phyloP scores from a whole-genome alignment of 2,113 vertebrate genomes.

The Myodes glareolus region DNA sequence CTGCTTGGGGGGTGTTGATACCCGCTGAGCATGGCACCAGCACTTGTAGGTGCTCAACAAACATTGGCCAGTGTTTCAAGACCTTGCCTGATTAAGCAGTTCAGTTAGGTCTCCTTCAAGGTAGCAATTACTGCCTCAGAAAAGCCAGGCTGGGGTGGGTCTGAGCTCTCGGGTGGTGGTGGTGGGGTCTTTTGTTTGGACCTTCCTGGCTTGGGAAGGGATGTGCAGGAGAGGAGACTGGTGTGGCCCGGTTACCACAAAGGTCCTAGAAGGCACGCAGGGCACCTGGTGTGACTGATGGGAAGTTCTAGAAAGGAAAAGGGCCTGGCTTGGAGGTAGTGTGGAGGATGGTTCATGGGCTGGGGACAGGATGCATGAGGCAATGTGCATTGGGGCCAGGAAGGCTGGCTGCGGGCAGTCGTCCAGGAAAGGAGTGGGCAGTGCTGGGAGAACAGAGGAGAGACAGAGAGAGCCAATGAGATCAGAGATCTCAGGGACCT shows the following conservation, averaged over 20 bases:
- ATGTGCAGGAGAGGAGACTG: background rate
- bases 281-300: background rate
- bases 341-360: background rate
- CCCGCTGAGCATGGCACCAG: background rate
- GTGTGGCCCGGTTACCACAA: background rate
- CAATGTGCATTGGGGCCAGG: background rate
- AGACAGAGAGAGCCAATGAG: background rate
- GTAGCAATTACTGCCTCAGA: background rate
- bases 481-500: background rate
- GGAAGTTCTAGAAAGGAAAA: background rate
- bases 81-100: background rate
- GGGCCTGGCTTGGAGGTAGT: background rate
- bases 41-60: background rate
- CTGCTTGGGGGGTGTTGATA: background rate
- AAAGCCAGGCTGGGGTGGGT: background rate
- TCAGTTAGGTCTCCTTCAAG: background rate
- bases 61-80: background rate
- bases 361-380: background rate
- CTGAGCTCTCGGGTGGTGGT: background rate
- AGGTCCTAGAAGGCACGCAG: background rate
- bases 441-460: too few relatives aligned
- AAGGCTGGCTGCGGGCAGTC: background rate
- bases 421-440: background rate
- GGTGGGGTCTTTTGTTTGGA: background rate
- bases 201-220: background rate